Evolutionary conservation across 2,888 invertebrate species (phyloP).

Genomic region (Emesis russula): DNA sequence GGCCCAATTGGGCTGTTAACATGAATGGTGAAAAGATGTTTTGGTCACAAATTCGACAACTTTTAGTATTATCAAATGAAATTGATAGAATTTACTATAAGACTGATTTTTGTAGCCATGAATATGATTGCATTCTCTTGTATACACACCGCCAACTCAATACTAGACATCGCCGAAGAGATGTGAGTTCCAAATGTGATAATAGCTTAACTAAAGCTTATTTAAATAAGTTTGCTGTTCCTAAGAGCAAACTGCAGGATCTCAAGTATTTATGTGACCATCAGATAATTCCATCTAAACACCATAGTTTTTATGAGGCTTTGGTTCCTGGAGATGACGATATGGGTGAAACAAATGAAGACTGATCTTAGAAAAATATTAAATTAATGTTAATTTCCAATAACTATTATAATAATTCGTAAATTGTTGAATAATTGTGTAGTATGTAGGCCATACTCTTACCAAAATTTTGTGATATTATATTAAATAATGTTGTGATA

Average conservation of each 20-base stretch:
- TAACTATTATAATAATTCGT: slow-evolving; percentile 2
- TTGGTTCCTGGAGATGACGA: not conserved
- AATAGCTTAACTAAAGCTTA: not conserved
- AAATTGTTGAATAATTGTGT: no score
- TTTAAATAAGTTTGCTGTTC: not conserved
- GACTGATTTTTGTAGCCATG: slow-evolving; percentile 9
- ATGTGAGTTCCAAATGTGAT: slow-evolving; percentile 6
- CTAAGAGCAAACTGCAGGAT: not conserved
- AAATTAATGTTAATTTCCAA: not conserved
- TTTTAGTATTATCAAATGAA: slow-evolving; percentile 6
- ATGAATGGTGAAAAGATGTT: not conserved
- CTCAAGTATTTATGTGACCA: slow-evolving; percentile 6
- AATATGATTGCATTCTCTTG: not conserved
- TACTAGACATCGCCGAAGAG: not conserved
- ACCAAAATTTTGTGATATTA: slow-evolving; percentile 1
- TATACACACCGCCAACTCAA: slow-evolving; percentile 5
- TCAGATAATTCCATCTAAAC: slow-evolving; percentile 2
- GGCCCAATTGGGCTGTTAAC: not conserved
- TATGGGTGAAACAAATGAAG: not conserved
- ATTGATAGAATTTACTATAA: slow-evolving; percentile 1
- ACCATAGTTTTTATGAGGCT: slow-evolving; percentile 6
- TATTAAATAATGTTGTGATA: no score
- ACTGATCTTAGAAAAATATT: slow-evolving; percentile 13
- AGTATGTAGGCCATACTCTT: not conserved
- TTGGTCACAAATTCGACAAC: slow-evolving; percentile 3